Evolutionary conservation across 2,797 vertebrate species (phyloP).

Genomic region (Rhinophrynus dorsalis): DNA sequence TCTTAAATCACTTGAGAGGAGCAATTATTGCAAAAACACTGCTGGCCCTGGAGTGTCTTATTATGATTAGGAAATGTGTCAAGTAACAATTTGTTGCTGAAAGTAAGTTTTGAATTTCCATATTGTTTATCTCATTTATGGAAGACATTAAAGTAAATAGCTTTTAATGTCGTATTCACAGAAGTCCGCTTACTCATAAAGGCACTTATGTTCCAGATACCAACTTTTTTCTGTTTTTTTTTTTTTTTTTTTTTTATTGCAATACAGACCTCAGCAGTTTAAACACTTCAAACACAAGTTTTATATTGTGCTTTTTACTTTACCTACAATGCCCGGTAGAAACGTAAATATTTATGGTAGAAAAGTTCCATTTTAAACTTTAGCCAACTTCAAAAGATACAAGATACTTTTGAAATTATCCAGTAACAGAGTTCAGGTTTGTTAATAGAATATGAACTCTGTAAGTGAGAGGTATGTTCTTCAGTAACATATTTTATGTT

Average conservation of each 20-base stretch:
- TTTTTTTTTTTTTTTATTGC: slow-evolving; percentile 27
- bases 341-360: background rate
- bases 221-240: slow-evolving; percentile 27
- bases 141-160: slow-evolving; percentile 49
- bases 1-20: slow-evolving; percentile 50
- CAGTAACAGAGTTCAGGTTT: too few species aligned
- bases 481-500: too few species aligned
- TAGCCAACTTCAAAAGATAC: too few species aligned
- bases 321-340: slow-evolving; percentile 33
- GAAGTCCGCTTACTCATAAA: slow-evolving; percentile 43
- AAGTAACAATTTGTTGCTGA: slow-evolving; percentile 49
- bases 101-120: slow-evolving; percentile 48
- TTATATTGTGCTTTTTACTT: slow-evolving; percentile 20
- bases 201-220: slow-evolving; percentile 28
- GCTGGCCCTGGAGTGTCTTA: slow-evolving; percentile 45
- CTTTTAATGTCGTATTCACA: slow-evolving; percentile 47
- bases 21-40: slow-evolving; percentile 49
- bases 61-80: slow-evolving; percentile 51
- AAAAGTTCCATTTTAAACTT: background rate
- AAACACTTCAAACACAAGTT: slow-evolving; percentile 21
- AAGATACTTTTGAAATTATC: too few species aligned
- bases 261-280: slow-evolving; percentile 31
- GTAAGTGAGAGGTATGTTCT: too few species aligned
- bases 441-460: too few species aligned
- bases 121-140: slow-evolving; percentile 49